phyloP scores from a whole-genome alignment of 2,113 vertebrate genomes.

The Hydrolagus affinis region DNA sequence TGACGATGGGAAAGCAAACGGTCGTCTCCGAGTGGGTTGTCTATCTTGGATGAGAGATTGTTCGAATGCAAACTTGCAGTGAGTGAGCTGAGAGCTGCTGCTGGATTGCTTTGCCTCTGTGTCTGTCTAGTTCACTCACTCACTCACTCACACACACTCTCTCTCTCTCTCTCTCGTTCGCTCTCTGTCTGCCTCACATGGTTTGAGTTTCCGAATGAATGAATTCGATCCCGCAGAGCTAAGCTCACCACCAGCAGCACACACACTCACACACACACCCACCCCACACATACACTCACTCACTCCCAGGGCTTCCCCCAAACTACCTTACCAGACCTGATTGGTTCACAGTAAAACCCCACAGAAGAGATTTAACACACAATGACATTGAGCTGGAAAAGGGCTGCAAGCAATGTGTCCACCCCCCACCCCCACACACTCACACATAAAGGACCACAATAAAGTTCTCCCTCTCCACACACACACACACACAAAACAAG shows the following conservation, averaged over 20 bases:
- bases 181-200: constrained; percentile 16
- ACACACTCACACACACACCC: constrained; percentile 18
- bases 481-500: no score
- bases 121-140: not conserved
- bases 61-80: constrained; percentile 8
- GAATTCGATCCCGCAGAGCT: constrained; percentile 36
- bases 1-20: constrained; percentile 25
- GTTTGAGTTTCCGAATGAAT: constrained; percentile 42
- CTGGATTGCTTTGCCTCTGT: not conserved
- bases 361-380: no score
- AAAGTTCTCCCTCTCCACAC: no score
- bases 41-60: not conserved
- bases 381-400: no score
- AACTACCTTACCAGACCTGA: constrained; percentile 21
- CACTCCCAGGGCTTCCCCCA: constrained; percentile 20
- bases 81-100: not conserved
- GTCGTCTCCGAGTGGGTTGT: not conserved
- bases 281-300: no score
- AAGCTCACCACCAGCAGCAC: not conserved
- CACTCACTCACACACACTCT: not conserved
- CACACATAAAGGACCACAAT: no score
- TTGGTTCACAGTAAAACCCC: constrained; percentile 22
- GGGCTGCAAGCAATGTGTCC: no score
- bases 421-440: no score
- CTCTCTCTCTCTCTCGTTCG: not conserved